These are phyloP conservation scores for Pelecanus crispus DNA, from an alignment of 2,113 vertebrate genomes.

Conservation along the genomic window DNA sequence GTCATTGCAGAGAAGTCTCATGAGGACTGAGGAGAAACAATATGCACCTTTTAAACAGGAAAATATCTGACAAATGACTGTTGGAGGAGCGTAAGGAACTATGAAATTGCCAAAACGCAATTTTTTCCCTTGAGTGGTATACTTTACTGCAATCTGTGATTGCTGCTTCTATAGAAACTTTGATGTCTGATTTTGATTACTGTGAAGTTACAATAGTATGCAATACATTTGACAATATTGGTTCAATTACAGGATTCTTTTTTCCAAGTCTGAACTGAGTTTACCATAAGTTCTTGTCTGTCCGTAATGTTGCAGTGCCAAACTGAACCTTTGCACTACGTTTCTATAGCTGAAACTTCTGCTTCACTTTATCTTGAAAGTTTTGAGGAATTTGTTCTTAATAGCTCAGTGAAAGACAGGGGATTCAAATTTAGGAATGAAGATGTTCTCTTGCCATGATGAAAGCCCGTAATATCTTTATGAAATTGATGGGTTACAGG, in stretches of 20 bases:
- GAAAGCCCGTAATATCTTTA: neutral
- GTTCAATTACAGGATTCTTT: constrained; percentile 61
- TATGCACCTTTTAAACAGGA: constrained; percentile 55
- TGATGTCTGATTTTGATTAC: constrained; percentile 70
- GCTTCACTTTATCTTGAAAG: constrained; percentile 27
- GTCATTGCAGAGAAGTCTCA: constrained; percentile 89
- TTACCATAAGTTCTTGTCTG: constrained; percentile 56
- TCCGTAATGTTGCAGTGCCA: constrained; percentile 75
- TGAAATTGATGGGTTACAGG: constrained; percentile 21
- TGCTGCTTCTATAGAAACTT: constrained; percentile 72
- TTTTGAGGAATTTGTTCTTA: constrained; percentile 8
- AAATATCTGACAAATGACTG: constrained; percentile 38
- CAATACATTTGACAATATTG: constrained; percentile 62
- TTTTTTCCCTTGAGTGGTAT: constrained; percentile 61
- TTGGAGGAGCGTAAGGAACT: constrained; percentile 57
- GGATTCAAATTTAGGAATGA: neutral
- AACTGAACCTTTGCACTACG: constrained; percentile 64
- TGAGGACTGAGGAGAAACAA: constrained; percentile 80
- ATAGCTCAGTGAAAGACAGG: neutral
- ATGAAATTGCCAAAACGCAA: constrained; percentile 73
- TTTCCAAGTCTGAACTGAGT: constrained; percentile 52
- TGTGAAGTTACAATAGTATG: constrained; percentile 66
- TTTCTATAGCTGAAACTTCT: constrained; percentile 51
- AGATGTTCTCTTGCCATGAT: neutral
- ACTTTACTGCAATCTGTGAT: constrained; percentile 84